Evolutionary conservation across 2,113 vertebrate genomes (phyloP).

Genomic region (Solenodon paradoxus): DNA sequence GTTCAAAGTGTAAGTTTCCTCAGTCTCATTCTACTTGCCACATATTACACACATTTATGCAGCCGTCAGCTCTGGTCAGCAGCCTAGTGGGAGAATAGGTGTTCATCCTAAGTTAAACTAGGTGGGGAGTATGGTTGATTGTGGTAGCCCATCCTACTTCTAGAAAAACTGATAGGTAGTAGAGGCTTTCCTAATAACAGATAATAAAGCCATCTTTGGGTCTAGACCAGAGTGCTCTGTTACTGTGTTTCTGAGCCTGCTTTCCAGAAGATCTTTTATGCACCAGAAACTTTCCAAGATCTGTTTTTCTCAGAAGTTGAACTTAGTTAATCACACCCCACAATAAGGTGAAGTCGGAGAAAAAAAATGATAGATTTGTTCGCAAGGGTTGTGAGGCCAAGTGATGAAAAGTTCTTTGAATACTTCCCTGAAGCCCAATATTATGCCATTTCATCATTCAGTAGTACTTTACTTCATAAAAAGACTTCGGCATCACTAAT

Average conservation of each 20-base stretch:
- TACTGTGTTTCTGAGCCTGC: background rate
- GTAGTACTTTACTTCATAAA: slow-evolving; percentile 50
- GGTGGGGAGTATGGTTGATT: background rate
- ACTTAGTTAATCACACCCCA: background rate
- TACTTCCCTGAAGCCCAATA: background rate
- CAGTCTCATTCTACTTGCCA: background rate
- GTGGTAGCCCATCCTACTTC: background rate
- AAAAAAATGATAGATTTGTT: background rate
- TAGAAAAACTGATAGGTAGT: background rate
- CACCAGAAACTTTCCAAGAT: slow-evolving; percentile 8
- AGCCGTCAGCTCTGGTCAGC: background rate
- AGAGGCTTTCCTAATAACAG: background rate
- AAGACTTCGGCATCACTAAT: slow-evolving; percentile 9
- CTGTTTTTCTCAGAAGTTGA: slow-evolving; percentile 39
- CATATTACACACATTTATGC: background rate
- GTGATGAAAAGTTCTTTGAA: background rate
- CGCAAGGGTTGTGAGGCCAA: background rate
- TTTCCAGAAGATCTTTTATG: slow-evolving; percentile 32
- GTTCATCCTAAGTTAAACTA: background rate
- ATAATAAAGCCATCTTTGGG: background rate
- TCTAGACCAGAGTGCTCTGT: background rate
- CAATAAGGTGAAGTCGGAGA: background rate
- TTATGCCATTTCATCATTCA: slow-evolving; percentile 15
- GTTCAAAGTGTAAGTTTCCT: background rate
- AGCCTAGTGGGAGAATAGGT: background rate